Percentiles rank a stretch among this genome's conserved stretches.
Conservation (phyloP, 2,797 vertebrate species). For the Hyperoplus immaculatus region DNA sequence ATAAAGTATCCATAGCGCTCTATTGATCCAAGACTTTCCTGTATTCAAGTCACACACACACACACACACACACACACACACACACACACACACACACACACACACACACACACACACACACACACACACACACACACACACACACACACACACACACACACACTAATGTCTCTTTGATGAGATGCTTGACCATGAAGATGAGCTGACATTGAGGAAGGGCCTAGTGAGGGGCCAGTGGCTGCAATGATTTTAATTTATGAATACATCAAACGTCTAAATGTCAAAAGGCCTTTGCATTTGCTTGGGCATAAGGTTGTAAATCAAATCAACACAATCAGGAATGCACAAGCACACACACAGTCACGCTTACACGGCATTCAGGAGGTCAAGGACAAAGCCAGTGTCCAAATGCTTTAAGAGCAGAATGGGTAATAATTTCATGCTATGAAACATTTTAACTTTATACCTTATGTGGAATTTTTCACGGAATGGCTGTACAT, state of each 20-base stretch:
- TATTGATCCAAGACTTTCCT: conserved; percentile 65
- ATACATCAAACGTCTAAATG: conserved; percentile 51
- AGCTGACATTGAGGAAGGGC: conserved; percentile 57
- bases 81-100: conserved; percentile 23
- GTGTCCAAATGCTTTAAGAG: background rate
- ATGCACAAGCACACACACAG: background rate
- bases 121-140: background rate
- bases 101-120: conserved; percentile 5
- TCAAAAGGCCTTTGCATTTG: conserved; percentile 23
- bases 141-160: conserved; percentile 22
- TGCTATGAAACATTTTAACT: background rate
- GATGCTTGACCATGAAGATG: conserved; percentile 59
- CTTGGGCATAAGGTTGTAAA: conserved; percentile 27
- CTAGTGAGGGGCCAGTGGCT: conserved; percentile 11
- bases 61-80: conserved; percentile 14
- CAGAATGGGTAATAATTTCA: background rate
- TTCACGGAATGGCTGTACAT: background rate
- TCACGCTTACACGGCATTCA: background rate
- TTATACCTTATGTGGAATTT: background rate
- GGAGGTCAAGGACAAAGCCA: conserved; percentile 31
- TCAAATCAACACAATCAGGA: conserved; percentile 33
- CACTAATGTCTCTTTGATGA: conserved; percentile 55
- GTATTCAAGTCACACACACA: conserved; percentile 27
- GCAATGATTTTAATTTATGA: conserved; percentile 57
- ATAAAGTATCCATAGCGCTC: conserved; percentile 62